Base-by-base conservation (phyloP, 2,797 vertebrate species). In the Benthosema pterotum region DNA sequence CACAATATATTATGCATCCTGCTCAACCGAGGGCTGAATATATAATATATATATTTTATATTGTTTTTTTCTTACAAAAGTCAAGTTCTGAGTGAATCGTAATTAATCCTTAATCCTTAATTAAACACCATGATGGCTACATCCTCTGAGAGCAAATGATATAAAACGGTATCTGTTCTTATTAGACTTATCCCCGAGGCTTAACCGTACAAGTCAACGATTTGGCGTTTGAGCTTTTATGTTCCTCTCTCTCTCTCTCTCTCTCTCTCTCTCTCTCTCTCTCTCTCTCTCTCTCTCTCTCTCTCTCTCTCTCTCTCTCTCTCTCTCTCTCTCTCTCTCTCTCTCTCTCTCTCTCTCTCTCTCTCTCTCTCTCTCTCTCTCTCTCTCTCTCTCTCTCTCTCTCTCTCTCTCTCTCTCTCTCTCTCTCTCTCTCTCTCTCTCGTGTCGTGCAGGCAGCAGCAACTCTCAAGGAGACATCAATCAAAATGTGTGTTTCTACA, bases 21-120 rank as follows among this genome's bases (percentile, higher is more conserved):
- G n/a, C n/a, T 38, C 32, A 38, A 38, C 1, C 32, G 32, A 38
- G 32, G 32, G 7, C 32, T 38, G 32, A 38, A 38, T 38, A 38
- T 38, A 38, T 38, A 28, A n/a, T 28, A 25, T 25, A 25, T 25
- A 25, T 5, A 25, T 25, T 25, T 25, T 25, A 1, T 25, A 3
- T 25, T 25, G 3, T 25, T 25, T 25, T 32, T 32, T 38, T 38
- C 2, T 11, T 38, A 38, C 32, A 7, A 38, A 38, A 38, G 32
- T 38, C 32, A 9, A 9, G 9, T 38, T 38, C 32, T 38, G 32
- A 38, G 12, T 15, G 45, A 51, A 52, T 28, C 62, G 2, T 0
- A n/a, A 58, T 69, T 42, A 16, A 59, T 71, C 51, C 62, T 54
- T 60, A 42, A 45, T 54, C 28, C 42, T 52, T 55, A n/a, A 28